Evolutionary conservation across 2,888 invertebrate genomes (phyloP).

Genomic region (Pseudococcus longispinus): DNA sequence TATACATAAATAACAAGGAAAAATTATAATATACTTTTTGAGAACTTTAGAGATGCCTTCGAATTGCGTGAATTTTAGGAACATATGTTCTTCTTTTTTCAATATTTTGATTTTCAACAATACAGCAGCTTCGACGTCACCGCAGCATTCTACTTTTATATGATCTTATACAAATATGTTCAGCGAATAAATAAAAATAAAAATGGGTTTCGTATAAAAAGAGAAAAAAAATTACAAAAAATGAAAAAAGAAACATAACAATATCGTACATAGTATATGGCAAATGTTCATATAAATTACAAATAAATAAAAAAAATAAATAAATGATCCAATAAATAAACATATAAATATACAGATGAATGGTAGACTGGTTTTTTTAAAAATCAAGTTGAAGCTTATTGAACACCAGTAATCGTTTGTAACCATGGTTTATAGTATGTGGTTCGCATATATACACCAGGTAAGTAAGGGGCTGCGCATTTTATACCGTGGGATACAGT

Average conservation of each 20-base stretch:
- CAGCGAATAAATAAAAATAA: conserved; percentile 34
- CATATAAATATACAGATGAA: conserved; percentile 30
- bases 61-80: neutral
- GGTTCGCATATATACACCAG: conserved; percentile 93
- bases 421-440: conserved; percentile 92
- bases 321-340: conserved; percentile 37
- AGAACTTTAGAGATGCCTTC: conserved; percentile 13
- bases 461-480: conserved; percentile 89
- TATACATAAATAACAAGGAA: conserved; percentile 28
- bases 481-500: conserved; percentile 95
- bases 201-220: conserved; percentile 34
- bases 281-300: conserved; percentile 52
- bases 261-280: conserved; percentile 54
- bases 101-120: conserved; percentile 29
- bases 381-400: conserved; percentile 53
- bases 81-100: neutral
- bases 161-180: conserved; percentile 21
- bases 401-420: conserved; percentile 80
- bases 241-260: conserved; percentile 40
- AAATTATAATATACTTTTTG: neutral
- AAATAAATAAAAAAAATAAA: conserved; percentile 51
- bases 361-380: conserved; percentile 3
- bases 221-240: conserved; percentile 39
- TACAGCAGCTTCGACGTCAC: neutral
- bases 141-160: neutral